Evolutionary conservation across 2,888 invertebrate species (phyloP).

Genomic region (Himalopsyche japonica): DNA sequence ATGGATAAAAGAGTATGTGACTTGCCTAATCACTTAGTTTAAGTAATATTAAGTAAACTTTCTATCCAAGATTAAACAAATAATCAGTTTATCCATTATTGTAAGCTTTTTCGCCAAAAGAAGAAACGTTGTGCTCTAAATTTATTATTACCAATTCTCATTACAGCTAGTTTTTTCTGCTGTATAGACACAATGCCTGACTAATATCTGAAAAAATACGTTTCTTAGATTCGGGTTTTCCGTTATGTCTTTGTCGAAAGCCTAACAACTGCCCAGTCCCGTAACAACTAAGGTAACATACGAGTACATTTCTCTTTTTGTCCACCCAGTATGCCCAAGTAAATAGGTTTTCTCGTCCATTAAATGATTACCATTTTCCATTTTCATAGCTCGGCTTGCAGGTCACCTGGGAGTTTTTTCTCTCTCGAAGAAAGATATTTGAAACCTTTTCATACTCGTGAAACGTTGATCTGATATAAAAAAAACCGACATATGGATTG

Average conservation of each 20-base stretch:
- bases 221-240: not conserved
- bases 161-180: too few relatives aligned
- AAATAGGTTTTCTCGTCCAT: constrained; percentile 8
- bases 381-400: not conserved
- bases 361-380: constrained; percentile 9
- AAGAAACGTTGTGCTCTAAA: too few relatives aligned
- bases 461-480: not conserved
- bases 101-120: too few relatives aligned
- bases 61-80: too few relatives aligned
- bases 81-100: too few relatives aligned
- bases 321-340: not conserved
- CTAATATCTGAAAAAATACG: not conserved
- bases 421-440: not conserved
- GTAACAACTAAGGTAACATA: not conserved
- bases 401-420: not conserved
- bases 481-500: not conserved
- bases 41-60: too few relatives aligned
- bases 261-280: not conserved
- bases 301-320: not conserved
- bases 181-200: not conserved
- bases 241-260: not conserved
- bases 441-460: not conserved
- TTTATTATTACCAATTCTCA: too few relatives aligned
- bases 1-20: too few relatives aligned
- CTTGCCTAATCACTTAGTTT: too few relatives aligned